Evolutionary conservation across 2,113 vertebrate genomes (phyloP).

Genomic region (Salvator merianae): DNA sequence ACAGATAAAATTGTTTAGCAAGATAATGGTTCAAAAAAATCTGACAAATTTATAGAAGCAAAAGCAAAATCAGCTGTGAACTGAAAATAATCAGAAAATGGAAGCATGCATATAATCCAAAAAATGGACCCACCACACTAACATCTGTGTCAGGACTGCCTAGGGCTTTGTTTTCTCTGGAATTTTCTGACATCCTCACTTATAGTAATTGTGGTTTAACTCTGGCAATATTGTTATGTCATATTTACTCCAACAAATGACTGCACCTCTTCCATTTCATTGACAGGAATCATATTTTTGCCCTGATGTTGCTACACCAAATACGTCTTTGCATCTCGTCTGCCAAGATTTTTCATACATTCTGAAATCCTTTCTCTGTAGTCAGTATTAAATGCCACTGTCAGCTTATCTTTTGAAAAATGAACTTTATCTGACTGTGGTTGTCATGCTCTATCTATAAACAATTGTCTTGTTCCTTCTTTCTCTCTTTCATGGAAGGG

Average conservation of each 20-base stretch:
- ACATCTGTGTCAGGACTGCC: no score
- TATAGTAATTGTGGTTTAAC: no score
- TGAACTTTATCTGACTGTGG: conserved; percentile 78
- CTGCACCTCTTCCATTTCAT: conserved; percentile 26
- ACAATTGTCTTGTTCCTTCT: conserved; percentile 74
- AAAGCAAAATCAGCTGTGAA: no score
- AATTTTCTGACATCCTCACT: no score
- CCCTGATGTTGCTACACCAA: not conserved
- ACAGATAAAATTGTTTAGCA: no score
- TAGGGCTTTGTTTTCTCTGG: no score
- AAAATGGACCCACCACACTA: no score
- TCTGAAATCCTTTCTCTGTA: conserved; percentile 70
- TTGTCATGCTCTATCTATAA: conserved; percentile 83
- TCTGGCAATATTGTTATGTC: not conserved
- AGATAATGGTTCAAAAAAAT: no score
- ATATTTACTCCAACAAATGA: not conserved
- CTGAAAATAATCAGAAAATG: no score
- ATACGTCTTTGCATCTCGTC: conserved; percentile 35
- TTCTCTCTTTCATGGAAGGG: conserved; percentile 44
- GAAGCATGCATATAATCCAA: no score
- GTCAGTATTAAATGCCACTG: conserved; percentile 83
- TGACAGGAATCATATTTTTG: conserved; percentile 32
- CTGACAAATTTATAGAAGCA: no score
- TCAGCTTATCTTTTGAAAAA: conserved; percentile 82
- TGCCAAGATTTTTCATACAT: conserved; percentile 66